Evolutionary conservation across 2,888 invertebrate species (phyloP), one percentile per base, ranked within the genome.

Genomic region (Metacarcinus magister): DNA sequence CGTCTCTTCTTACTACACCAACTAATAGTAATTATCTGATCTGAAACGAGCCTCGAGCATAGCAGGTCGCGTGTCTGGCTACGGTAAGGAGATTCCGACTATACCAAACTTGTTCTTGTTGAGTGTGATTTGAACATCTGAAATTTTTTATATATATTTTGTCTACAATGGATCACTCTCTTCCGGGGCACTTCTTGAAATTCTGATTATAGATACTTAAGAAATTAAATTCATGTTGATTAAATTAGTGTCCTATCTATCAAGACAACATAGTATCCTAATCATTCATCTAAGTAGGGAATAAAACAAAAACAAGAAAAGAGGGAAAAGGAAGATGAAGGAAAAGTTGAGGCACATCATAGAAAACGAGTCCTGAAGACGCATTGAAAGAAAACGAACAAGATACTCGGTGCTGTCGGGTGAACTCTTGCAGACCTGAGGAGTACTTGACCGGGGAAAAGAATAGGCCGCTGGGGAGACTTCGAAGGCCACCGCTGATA

Each of bases 381-480:
- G 13, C 39, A 10, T 13, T 16, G 87, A 87, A 3, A 87, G 87
- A 87, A 39, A 87, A 39, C 32, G 39, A 39, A 87, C 87, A 39
- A 10, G 28, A 5, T 16, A 10, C 87, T 32, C 19, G 87, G 87
- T 32, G 87, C 23, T 67, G 67, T 67, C 16, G 10, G 87, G 87
- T 2, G n/a, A 39, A 32, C 87, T 87, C 13, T 39, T 32, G 39
- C 39, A 87, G 87, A 87, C 87, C 87, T 32, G 60, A 60, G 32
- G n/a, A 87, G 39, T 87, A 87, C 87, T 87, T 87, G 75, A 28
- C 28, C 75, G 75, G 87, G 87, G 87, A 87, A 87, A 87, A 87
- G 13, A 39, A 87, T 87, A 39, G 87, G 87, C 87, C 87, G 32
- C 87, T 32, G 32, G 87, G 87, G 87, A 87, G 39, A 16, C 39